Evolutionary conservation across 1,140 invertebrate genomes (phyloP).

Genomic region (Drosophila rufa): DNA sequence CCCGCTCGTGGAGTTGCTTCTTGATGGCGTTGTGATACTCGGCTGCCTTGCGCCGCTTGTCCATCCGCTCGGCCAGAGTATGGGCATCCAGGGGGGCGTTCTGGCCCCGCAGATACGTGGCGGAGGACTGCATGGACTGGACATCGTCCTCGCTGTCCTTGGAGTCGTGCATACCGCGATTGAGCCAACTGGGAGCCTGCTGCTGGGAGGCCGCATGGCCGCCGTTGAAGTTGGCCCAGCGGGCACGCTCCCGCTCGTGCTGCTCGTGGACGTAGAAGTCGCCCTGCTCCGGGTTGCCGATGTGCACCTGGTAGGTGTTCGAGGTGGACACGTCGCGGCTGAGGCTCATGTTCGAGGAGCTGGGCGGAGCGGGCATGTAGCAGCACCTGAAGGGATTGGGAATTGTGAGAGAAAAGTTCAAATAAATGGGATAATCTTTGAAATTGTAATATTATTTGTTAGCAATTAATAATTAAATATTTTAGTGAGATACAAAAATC

Average conservation of each 20-base stretch:
- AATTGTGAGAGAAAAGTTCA: too few species aligned
- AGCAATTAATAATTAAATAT: too few species aligned
- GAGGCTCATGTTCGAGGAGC: slow-evolving; percentile 67
- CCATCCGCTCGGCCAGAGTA: slow-evolving; percentile 88
- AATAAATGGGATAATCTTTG: background rate
- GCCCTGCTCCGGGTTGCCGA: slow-evolving; percentile 63
- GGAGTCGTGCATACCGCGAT: slow-evolving; percentile 70
- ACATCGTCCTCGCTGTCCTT: slow-evolving; percentile 84
- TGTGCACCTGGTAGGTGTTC: slow-evolving; percentile 79
- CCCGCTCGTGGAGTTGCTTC: slow-evolving; percentile 89
- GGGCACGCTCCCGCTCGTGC: slow-evolving; percentile 86
- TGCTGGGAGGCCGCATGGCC: slow-evolving; percentile 23
- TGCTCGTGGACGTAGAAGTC: slow-evolving; percentile 84
- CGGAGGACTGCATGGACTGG: slow-evolving; percentile 84
- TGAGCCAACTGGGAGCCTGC: slow-evolving; percentile 74
- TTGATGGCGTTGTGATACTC: slow-evolving; percentile 90
- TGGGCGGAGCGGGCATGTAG: slow-evolving; percentile 58
- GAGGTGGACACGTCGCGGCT: slow-evolving; percentile 81
- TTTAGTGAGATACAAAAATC: background rate
- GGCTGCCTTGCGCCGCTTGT: slow-evolving; percentile 88
- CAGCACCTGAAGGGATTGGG: slow-evolving; percentile 29
- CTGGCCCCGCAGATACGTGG: slow-evolving; percentile 88
- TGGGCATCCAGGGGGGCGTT: slow-evolving; percentile 88
- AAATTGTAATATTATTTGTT: background rate
- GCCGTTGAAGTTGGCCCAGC: slow-evolving; percentile 87